Base-by-base conservation (phyloP, 1,140 invertebrate genomes). In the Atta cephalotes region DNA sequence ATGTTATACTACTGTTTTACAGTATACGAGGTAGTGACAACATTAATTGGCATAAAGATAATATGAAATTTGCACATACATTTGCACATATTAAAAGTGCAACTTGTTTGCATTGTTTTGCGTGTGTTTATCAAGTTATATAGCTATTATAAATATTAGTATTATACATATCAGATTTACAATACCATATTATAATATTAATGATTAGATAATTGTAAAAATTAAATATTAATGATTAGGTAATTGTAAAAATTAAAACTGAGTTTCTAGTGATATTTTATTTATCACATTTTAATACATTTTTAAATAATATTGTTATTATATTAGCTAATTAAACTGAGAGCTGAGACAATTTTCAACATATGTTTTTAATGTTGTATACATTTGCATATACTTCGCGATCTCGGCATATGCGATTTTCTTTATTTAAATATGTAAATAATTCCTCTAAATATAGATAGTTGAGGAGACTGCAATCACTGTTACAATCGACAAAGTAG, bases 341-440 rank as follows among this genome's bases (percentile, higher is more conserved):
- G 16, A 14, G 14, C 21, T 72, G 9, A 3, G 9, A 10, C 21
- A 51, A 51, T 74, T 12, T 53, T 53, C 16, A 74, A 31, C 16
- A 10, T 31, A 5, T 14, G 21, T 9, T 53, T 10, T 35, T 72
- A 72, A 72, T 74, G 49, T 5, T 4, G 16, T 28, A 51, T 28
- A 51, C 5, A 10, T 39, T 49, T 49, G 9, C 25, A 53, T n/a
- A 63, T 18, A 63, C n/a, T 3, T 53, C 14, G 14, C 3, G 2
- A n/a, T 25, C 56, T 21, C 9, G n/a, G 9, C n/a, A 18, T 25
- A 25, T 25, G 7, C 25, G 16, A 25, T 39, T 45, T 35, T 74
- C 10, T 56, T 28, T 39, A 60, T 77, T 77, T 62, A 45, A 28
- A 62, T 77, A 49, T 28, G 49, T 77, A 62, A 77, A 77, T 77